Base-by-base conservation (phyloP, 2,113 vertebrate genomes). In the Baryphthengus martii region DNA sequence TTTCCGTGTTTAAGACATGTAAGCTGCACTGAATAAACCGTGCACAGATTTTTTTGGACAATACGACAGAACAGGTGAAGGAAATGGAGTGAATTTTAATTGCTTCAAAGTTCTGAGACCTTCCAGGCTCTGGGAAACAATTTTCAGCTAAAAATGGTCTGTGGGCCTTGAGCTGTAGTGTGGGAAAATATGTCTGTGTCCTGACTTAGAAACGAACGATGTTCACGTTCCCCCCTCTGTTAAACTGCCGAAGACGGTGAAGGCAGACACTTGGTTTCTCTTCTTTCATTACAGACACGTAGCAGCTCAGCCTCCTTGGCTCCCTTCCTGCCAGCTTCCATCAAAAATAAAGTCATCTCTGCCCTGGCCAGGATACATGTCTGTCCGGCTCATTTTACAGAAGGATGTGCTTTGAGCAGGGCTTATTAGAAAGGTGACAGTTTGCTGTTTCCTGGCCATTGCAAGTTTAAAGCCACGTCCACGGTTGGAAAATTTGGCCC, bases 261-360 rank as follows among this genome's bases (percentile, higher is more conserved):
- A 59, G 82, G 63, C 15, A 31, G 83, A 89, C 70, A 19, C 49
- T 79, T 66, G 82, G 31, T 70, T 42, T 81, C 7, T 18, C 17
- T 53, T 82, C 80, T 91, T 63, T 91, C 84, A 82, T 92, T 92
- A 55, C 89, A 82, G 65, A 91, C 89, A 82, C 17, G 16, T 65
- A 89, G 89, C 70, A 75, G 77, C 80, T 89, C 92, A 55, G 85
- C 91, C 81, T 95, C 66, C 55, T 92, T 93, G 95, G 83, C 90
- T 89, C 72, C 75, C 45, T 85, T 93, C 84, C 92, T 93, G 73
- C 91, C 94, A 89, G 4, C 85, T 91, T 89, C 84, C 91, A 93
- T 95, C 89, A 96, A 63, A 90, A 90, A 95, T 84, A 93, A 88
- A 96, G 95, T 84, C 66, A 82, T 95, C 86, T 93, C 87, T 96